These are phyloP conservation scores for Carduelis carduelis DNA, from an alignment of 2,797 vertebrate species.

Conservation along the genomic window DNA sequence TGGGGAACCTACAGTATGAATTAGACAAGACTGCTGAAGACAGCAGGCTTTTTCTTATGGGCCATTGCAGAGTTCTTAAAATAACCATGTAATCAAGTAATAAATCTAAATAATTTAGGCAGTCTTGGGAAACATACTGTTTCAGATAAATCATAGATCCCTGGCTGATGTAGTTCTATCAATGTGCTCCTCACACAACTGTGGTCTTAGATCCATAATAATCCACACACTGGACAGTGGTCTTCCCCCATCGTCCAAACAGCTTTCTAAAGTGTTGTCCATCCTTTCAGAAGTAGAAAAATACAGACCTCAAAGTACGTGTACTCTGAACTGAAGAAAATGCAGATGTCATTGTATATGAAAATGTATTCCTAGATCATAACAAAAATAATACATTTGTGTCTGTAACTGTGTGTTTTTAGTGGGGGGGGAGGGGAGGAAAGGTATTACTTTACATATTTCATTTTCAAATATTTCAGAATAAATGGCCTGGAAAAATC, in stretches of 20 bases:
- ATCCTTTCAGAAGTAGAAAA: not conserved
- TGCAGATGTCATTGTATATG: not conserved
- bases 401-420: not conserved
- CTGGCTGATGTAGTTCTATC: not conserved
- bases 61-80: not conserved
- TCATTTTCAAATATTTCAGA: not conserved
- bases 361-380: not conserved
- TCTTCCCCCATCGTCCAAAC: not conserved
- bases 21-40: not conserved
- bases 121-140: not conserved
- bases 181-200: not conserved
- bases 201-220: not conserved
- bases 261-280: not conserved
- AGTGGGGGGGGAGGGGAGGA: not conserved
- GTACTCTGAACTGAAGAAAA: not conserved
- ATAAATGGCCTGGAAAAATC: slow-evolving; percentile 17
- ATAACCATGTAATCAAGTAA: not conserved
- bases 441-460: not conserved
- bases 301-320: not conserved
- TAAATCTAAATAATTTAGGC: not conserved
- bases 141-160: not conserved
- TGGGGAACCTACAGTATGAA: not conserved
- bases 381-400: not conserved
- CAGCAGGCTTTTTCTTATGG: not conserved
- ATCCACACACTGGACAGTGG: not conserved